phyloP scores from a whole-genome alignment of 1,140 invertebrate genomes.

The Anthonomus grandis region DNA sequence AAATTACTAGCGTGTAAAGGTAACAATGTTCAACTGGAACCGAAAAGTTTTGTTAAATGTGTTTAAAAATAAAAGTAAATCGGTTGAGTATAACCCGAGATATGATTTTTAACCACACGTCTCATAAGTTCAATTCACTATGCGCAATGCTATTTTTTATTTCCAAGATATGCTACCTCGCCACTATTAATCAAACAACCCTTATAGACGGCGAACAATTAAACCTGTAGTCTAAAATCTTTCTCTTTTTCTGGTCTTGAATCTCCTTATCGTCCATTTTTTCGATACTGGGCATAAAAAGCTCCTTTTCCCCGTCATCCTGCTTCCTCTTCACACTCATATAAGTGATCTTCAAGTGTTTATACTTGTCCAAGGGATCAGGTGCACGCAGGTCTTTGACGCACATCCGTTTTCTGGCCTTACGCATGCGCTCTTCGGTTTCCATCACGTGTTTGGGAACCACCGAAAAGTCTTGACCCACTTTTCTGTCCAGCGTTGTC shows the following conservation, averaged over 20 bases:
- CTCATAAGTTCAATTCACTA: too few relatives aligned
- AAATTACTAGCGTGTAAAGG: too few relatives aligned
- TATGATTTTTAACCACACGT: too few relatives aligned
- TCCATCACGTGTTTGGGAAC: slow-evolving; percentile 1
- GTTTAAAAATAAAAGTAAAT: too few relatives aligned
- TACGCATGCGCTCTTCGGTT: background rate
- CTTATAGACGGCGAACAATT: too few relatives aligned
- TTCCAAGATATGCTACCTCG: too few relatives aligned
- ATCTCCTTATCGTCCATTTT: background rate
- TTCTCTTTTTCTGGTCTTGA: background rate
- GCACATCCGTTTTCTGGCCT: background rate
- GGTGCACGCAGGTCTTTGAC: background rate
- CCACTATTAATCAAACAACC: too few relatives aligned
- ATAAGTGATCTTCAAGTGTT: slow-evolving; percentile 7
- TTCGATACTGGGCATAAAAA: background rate
- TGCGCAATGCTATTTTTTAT: too few relatives aligned
- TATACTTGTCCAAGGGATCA: slow-evolving; percentile 5
- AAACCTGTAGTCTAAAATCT: background rate
- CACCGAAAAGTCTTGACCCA: slow-evolving; percentile 1
- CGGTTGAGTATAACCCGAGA: too few relatives aligned
- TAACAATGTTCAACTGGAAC: too few relatives aligned
- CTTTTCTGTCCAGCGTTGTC: background rate
- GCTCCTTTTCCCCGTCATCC: background rate
- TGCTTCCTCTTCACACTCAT: background rate
- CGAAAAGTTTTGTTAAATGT: too few relatives aligned